Base-by-base conservation (phyloP, 2,113 vertebrate genomes). In the Strigops habroptila region DNA sequence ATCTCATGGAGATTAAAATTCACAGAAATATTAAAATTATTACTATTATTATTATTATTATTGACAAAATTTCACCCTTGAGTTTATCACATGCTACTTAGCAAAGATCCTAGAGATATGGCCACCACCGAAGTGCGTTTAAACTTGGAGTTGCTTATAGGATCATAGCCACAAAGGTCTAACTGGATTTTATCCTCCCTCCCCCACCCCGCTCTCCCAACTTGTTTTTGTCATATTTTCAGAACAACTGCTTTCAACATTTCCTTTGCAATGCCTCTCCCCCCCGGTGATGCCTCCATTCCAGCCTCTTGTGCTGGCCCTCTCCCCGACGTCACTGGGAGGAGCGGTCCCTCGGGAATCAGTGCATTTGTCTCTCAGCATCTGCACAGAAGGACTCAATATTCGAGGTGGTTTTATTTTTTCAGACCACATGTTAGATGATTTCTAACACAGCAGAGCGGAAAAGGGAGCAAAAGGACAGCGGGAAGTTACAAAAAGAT, bases 1-100 rank as follows among this genome's bases (percentile, higher is more conserved):
- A 98, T 98, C 97, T 98, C 98, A 97, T 94, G 96, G 97, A 98
- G 98, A 97, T 98, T 96, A 97, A 96, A 91, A 97, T 94, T 97
- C 96, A 97, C 94, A 87, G 39, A 96, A 93, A 71, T 73, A 97
- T 95, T 94, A 94, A 88, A 95, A 95, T 95, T 93, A 96, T 96
- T 97, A 97, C 74, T 96, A 95, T 37, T 43, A 62, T 63, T 49
- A 75, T 74, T 75, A 92, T 89, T 86, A 86, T 82, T 89, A 92
- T 81, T 86, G 92, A 97, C 85, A 96, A 91, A 94, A 93, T 88
- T 91, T 95, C 88, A 95, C 82, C 94, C 95, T 97, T 73, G 83
- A 97, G 94, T 86, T 96, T 95, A 82, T 94, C 95, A 94, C 91
- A 80, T 88, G 92, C 95, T 96, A 96, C 30, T 93, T 46, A 95